A percentile compares a stretch with the other conserved stretches of the same genome.
These are phyloP conservation scores for Bilobella aurantiaca DNA, from an alignment of 1,140 invertebrate species.

Conservation along the genomic window DNA sequence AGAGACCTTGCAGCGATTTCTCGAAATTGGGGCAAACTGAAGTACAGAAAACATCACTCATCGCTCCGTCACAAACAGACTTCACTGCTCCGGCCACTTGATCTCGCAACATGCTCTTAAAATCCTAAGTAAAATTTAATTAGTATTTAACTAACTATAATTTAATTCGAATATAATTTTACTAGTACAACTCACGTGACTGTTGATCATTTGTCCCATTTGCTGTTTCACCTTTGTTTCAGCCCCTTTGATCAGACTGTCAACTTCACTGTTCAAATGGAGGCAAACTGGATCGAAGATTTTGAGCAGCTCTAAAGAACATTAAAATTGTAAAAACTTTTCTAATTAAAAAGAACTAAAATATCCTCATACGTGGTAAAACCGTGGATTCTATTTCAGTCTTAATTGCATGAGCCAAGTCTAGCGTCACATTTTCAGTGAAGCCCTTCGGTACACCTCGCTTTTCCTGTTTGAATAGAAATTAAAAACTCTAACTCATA, in stretches of 20 bases:
- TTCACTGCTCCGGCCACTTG: constrained; percentile 16
- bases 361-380: constrained; percentile 19
- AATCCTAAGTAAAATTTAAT: constrained; percentile 10
- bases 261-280: constrained; percentile 57
- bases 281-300: constrained; percentile 54
- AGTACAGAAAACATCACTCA: constrained; percentile 58
- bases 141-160: constrained; percentile 18
- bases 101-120: constrained; percentile 10
- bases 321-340: not conserved
- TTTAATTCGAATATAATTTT: too few relatives aligned
- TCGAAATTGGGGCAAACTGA: constrained; percentile 72
- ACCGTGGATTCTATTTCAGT: constrained; percentile 29
- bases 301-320: constrained; percentile 39
- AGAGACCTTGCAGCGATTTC: constrained; percentile 69
- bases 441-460: not conserved
- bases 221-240: constrained; percentile 67
- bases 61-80: constrained; percentile 18
- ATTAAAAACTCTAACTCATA: not conserved
- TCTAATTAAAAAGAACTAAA: not conserved
- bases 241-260: constrained; percentile 55
- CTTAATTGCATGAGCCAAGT: constrained; percentile 10
- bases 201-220: constrained; percentile 62
- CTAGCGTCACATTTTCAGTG: not conserved
- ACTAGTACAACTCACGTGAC: constrained; percentile 48
- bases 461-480: constrained; percentile 3